Evolutionary conservation across 2,888 invertebrate species (phyloP), one percentile per base, ranked within the genome.

Genomic region (Chelonus formosanus): DNA sequence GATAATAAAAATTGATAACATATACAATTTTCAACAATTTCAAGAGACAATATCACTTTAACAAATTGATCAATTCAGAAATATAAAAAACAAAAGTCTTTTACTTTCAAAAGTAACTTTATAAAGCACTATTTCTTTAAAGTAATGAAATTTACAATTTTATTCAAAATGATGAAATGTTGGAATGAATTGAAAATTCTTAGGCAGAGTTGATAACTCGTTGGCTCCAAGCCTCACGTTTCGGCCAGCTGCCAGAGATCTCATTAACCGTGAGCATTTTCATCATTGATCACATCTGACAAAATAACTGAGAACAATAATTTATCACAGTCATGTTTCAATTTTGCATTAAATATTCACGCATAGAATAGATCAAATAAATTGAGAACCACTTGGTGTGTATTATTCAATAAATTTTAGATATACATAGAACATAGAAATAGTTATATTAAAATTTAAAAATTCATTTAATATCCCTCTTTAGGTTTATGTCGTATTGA

Each of bases 281-380:
- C 48, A 40, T 59, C 59, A 48, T 59, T 59, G 50, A 59, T 59
- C 59, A 59, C 40, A 59, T 40, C 40, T 40, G 59, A 59, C 59
- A 59, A 59, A 59, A 50, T 50, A 48, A 58, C 47, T 45, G 34
- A 58, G 58, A 47, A 47, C 40, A 10, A 58, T 58, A 58, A 58
- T 58, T 58, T 58, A 47, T 47, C 10, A 5, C 31, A 34, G 48
- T 32, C 31, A 52, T 52, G 34, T 52, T 52, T 52, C 52, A 52
- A 52, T 52, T 52, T 52, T 32, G 5, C 34, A 52, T 52, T 52
- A 52, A 8, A 52, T 52, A 52, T 48, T 48, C 52, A 32, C 8
- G 20, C 10, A 32, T 20, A 50, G 5, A 59, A 7, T 56, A 56
- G 7, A 8, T 35, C n/a, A 56, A 4, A 40, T 31, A 4, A 3